phyloP scores from a whole-genome alignment of 2,113 vertebrate species.

The Cercocebus atys region DNA sequence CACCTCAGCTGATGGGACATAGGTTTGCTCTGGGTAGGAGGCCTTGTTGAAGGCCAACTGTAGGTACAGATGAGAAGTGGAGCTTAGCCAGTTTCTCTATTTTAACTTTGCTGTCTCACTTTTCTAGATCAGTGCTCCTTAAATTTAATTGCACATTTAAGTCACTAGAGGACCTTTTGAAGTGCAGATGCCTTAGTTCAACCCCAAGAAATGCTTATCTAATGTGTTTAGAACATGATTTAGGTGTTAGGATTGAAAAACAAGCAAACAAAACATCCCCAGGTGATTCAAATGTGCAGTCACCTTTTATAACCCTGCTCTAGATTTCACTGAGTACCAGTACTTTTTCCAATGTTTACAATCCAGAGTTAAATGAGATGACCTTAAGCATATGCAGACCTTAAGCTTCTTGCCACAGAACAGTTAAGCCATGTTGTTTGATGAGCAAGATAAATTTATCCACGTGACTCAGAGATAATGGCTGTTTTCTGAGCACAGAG shows the following conservation, averaged over 20 bases:
- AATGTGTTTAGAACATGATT: neutral
- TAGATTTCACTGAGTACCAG: neutral
- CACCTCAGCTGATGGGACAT: neutral
- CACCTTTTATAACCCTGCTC: neutral
- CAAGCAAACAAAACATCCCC: neutral
- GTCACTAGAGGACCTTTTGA: neutral
- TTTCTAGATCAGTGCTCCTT: neutral
- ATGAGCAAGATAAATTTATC: neutral
- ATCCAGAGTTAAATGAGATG: neutral
- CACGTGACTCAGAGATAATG: neutral
- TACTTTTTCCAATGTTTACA: neutral
- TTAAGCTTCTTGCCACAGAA: neutral
- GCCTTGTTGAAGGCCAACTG: neutral
- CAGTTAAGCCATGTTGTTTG: neutral
- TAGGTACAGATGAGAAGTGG: neutral
- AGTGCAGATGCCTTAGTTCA: neutral
- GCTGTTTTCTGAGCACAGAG: neutral
- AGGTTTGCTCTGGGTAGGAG: neutral
- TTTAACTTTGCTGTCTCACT: neutral
- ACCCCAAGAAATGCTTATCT: neutral
- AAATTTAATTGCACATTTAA: neutral
- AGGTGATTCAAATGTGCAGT: neutral
- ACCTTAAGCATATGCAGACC: neutral
- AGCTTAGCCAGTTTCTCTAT: neutral
- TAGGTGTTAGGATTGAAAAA: neutral